Percentiles rank a stretch among this genome's conserved stretches.
These are phyloP conservation scores for Willisornis vidua DNA, from an alignment of 2,113 vertebrate species.

Conservation along the genomic window DNA sequence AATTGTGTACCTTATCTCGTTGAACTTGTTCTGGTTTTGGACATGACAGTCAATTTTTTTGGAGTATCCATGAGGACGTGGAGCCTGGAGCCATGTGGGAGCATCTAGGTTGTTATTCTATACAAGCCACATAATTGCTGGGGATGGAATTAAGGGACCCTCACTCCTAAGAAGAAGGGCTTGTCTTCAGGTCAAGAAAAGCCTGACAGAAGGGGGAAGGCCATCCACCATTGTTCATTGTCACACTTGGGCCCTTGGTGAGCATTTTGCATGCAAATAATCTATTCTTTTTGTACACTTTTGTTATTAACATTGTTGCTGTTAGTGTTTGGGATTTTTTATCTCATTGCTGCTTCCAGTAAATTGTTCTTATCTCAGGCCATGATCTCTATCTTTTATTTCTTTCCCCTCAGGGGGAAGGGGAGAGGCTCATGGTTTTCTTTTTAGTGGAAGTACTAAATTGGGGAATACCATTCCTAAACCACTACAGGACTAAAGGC, in stretches of 20 bases:
- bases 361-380: background rate
- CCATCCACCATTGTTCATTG: fast-evolving
- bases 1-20: background rate
- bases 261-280: background rate
- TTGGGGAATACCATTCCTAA: background rate
- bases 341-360: background rate
- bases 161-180: fast-evolving
- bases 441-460: background rate
- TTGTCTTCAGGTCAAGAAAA: background rate
- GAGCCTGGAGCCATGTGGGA: background rate
- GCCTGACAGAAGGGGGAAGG: background rate
- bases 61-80: fast-evolving
- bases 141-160: too few species aligned
- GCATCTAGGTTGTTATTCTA: too few species aligned
- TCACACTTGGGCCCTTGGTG: too few species aligned
- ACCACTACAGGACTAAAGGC: background rate
- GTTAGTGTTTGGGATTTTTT: background rate
- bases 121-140: too few species aligned
- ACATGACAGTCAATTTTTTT: background rate
- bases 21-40: background rate
- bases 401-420: background rate
- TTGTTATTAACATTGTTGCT: background rate
- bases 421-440: background rate
- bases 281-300: background rate
- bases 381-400: background rate